Percentiles rank a stretch among this genome's conserved stretches.
Conservation (phyloP, 2,888 invertebrate species). For the Escarpia spicata region DNA sequence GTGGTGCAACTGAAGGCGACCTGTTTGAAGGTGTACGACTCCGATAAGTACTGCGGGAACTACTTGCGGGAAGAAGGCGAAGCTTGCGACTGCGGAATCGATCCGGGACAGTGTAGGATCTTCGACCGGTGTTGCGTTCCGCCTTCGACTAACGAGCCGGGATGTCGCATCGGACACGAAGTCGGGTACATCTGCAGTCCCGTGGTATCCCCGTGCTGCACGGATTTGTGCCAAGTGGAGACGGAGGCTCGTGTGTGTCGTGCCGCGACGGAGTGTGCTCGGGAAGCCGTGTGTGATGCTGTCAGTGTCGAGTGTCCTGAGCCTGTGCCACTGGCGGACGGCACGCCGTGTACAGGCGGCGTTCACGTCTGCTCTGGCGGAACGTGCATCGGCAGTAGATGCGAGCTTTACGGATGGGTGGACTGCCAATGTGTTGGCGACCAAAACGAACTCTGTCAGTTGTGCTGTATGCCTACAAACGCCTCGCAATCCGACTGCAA, state of each 20-base stretch:
- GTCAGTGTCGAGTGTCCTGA: constrained; percentile 18
- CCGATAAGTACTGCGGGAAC: constrained; percentile 18
- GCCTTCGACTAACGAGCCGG: not conserved
- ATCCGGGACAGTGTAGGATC: not conserved
- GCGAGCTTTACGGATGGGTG: constrained; percentile 17
- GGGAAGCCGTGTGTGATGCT: not conserved
- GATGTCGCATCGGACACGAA: constrained; percentile 8
- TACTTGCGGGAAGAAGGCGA: not conserved
- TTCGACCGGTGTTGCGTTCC: not conserved
- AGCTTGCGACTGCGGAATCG: constrained; percentile 21
- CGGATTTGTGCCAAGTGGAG: not conserved
- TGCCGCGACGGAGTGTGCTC: not conserved
- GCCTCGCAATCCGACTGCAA: not conserved
- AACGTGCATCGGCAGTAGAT: not conserved
- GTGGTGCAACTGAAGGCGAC: not conserved
- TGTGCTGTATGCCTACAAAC: not conserved
- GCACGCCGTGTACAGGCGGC: constrained; percentile 20
- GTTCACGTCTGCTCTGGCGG: constrained; percentile 8
- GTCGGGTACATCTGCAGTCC: constrained; percentile 18
- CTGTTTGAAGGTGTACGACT: not conserved
- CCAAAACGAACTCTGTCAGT: not conserved
- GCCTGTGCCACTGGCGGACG: constrained; percentile 22
- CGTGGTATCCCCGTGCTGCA: constrained; percentile 3
- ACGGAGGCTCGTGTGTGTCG: not conserved
- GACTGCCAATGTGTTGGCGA: constrained; percentile 17